phyloP scores from a whole-genome alignment of 2,797 vertebrate genomes.

The Tauraco hartlaubi region DNA sequence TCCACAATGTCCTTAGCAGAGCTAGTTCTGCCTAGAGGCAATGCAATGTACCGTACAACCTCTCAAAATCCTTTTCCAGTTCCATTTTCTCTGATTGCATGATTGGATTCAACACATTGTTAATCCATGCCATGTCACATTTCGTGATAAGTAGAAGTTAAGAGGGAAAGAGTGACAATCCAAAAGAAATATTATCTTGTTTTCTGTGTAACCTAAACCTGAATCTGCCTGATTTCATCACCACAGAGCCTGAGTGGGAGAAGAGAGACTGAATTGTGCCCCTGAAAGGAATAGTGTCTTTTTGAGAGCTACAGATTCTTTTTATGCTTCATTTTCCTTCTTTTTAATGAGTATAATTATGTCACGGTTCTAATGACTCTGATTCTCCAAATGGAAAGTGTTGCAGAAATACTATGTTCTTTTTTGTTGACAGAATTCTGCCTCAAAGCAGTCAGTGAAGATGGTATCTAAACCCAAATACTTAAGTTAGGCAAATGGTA shows the following conservation, averaged over 20 bases:
- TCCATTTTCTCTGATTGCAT: conserved; percentile 5
- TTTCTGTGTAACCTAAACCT: neutral
- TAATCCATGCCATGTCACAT: neutral
- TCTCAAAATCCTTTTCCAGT: neutral
- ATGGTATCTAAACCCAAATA: neutral
- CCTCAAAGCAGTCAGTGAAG: neutral
- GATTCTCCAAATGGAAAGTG: neutral
- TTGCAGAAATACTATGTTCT: neutral
- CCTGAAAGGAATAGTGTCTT: neutral
- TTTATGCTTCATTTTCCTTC: neutral
- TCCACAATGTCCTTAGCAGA: conserved; percentile 8
- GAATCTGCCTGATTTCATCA: conserved; percentile 4
- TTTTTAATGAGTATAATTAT: neutral
- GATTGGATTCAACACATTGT: conserved; percentile 9
- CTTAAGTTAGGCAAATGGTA: neutral
- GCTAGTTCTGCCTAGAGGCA: neutral
- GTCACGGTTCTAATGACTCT: neutral
- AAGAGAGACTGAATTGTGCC: neutral
- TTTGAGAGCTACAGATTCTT: neutral
- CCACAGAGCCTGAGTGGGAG: neutral
- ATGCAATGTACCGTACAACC: neutral
- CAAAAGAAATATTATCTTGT: conserved; percentile 23
- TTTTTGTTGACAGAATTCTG: neutral
- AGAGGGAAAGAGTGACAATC: neutral
- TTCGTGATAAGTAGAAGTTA: neutral